These are phyloP conservation scores for Apantesis nais DNA, from an alignment of 2,888 invertebrate genomes.

Conservation along the genomic window DNA sequence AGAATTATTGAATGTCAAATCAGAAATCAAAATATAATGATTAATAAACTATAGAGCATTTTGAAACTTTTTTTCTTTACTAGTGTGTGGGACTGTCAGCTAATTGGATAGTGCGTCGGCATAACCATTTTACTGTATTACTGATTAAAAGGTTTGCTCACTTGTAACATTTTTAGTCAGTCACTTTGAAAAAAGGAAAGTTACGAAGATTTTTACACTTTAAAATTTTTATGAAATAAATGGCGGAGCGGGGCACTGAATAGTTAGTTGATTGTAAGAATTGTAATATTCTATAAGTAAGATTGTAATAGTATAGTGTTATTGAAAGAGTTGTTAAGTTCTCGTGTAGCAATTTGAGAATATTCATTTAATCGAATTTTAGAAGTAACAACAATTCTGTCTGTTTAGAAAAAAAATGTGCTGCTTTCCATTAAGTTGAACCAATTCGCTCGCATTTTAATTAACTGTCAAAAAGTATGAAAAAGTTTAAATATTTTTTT, in stretches of 20 bases:
- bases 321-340: neutral
- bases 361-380: neutral
- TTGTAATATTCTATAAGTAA: constrained; percentile 7
- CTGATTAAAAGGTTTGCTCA: no score
- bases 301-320: neutral
- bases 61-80: neutral
- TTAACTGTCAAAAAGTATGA: neutral
- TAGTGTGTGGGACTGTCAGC: neutral
- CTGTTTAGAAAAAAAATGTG: neutral
- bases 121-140: neutral
- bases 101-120: neutral
- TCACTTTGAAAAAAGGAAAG: no score
- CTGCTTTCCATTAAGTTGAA: neutral
- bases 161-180: no score
- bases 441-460: neutral
- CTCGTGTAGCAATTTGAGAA: neutral
- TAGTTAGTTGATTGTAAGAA: constrained; percentile 3
- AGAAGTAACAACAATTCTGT: neutral
- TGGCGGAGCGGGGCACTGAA: constrained; percentile 7
- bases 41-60: neutral
- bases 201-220: neutral
- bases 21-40: neutral
- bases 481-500: neutral
- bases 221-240: constrained; percentile 4
- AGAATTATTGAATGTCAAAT: neutral